Evolutionary conservation across 2,797 vertebrate species (phyloP).

Genomic region (Enteromius radiatus): DNA sequence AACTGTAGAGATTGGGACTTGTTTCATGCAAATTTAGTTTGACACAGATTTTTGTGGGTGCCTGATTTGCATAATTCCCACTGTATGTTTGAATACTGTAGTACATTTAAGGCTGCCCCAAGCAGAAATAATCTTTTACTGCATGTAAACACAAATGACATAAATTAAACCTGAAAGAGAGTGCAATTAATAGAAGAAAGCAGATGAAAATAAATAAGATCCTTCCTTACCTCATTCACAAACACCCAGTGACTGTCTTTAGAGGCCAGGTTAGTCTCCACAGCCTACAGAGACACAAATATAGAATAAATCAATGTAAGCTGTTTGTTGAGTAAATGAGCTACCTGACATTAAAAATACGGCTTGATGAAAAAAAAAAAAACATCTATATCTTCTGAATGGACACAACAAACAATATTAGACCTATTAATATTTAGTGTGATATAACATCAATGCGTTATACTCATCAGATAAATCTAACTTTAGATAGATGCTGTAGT

Average conservation of each 20-base stretch:
- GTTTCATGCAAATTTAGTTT: background rate
- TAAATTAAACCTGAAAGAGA: background rate
- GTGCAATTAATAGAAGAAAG: background rate
- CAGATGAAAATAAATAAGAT: background rate
- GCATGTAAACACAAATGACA: background rate
- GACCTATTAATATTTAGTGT: background rate
- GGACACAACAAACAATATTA: background rate
- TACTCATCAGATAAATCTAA: background rate
- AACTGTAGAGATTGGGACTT: background rate
- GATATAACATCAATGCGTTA: background rate
- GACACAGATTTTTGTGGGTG: background rate
- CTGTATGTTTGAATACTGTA: background rate
- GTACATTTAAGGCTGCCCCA: background rate
- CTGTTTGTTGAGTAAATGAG: background rate
- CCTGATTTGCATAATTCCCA: background rate
- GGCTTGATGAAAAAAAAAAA: background rate
- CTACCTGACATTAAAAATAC: background rate
- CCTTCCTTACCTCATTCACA: slow-evolving; percentile 91
- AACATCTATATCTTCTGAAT: background rate
- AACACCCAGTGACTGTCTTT: slow-evolving; percentile 99
- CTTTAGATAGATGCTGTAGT: background rate
- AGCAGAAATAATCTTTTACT: background rate
- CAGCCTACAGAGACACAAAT: slow-evolving; percentile 79
- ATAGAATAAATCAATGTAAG: slow-evolving; percentile 23
- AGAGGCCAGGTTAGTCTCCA: slow-evolving; percentile 96